Evolutionary conservation across 2,888 invertebrate species (phyloP).

Genomic region (Watsonalla cultraria): DNA sequence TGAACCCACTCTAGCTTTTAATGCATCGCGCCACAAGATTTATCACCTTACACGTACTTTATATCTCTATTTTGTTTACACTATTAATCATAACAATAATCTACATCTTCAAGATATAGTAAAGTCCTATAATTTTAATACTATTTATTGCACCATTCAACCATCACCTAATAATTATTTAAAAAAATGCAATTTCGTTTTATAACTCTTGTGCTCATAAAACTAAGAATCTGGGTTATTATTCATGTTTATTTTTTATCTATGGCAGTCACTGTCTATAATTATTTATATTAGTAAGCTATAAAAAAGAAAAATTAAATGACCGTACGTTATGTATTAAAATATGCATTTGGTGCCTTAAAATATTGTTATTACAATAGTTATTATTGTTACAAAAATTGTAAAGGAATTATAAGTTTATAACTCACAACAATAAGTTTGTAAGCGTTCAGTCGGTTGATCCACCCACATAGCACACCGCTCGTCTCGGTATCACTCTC

Average conservation of each 20-base stretch:
- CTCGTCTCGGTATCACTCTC: conserved; percentile 20
- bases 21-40: neutral
- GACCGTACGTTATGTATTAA: neutral
- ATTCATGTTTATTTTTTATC: neutral
- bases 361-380: too few relatives aligned
- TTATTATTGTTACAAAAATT: too few relatives aligned
- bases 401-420: neutral
- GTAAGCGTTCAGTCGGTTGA: neutral
- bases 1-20: too few relatives aligned
- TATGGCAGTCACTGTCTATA: neutral
- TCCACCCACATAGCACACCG: conserved; percentile 8
- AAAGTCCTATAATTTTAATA: neutral
- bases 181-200: neutral
- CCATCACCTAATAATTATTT: neutral
- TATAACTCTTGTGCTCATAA: neutral
- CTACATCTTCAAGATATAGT: too few relatives aligned
- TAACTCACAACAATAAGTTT: conserved; percentile 5
- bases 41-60: neutral
- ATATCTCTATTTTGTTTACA: neutral
- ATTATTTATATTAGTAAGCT: too few relatives aligned
- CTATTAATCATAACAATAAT: neutral
- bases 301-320: too few relatives aligned
- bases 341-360: too few relatives aligned
- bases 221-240: neutral
- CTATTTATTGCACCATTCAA: neutral